A percentile compares a stretch with the other conserved stretches of the same genome.
Evolutionary conservation across 2,888 invertebrate genomes (phyloP).

Genomic region (Ernsta delagoae): DNA sequence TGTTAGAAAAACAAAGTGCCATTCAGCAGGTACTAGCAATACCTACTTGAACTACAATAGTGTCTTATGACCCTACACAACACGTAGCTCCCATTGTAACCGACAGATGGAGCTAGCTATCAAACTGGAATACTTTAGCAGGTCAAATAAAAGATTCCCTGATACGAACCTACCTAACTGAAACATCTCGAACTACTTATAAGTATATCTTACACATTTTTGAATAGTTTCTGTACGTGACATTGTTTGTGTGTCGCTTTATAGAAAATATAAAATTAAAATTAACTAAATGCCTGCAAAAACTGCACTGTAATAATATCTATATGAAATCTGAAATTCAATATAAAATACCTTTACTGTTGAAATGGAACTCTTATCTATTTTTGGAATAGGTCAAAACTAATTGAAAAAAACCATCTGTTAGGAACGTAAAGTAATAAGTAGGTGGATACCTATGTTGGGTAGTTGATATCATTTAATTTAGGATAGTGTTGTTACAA

Average conservation of each 20-base stretch:
- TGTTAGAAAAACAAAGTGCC: background rate
- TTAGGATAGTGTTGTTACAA: conserved; percentile 33
- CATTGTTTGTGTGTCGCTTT: too few relatives aligned
- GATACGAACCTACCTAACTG: background rate
- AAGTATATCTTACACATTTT: too few relatives aligned
- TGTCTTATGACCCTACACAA: background rate
- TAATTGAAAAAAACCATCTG: background rate
- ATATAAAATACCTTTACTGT: too few relatives aligned
- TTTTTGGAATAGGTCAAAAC: too few relatives aligned
- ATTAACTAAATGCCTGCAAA: too few relatives aligned
- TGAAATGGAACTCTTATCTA: too few relatives aligned
- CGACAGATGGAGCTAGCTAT: background rate
- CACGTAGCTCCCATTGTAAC: background rate
- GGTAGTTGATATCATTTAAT: conserved; percentile 15
- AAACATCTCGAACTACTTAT: background rate
- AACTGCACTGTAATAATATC: too few relatives aligned
- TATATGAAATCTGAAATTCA: too few relatives aligned
- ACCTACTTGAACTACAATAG: background rate
- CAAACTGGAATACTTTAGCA: background rate
- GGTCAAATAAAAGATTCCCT: background rate
- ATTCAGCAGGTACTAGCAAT: background rate
- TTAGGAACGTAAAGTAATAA: background rate
- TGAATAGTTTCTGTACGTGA: too few relatives aligned
- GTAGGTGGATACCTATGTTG: too few relatives aligned
- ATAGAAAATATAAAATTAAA: too few relatives aligned